A percentile compares a stretch with the other conserved stretches of the same genome.
Evolutionary conservation across 1,140 invertebrate genomes (phyloP).

Genomic region (Trichogramma pretiosum): DNA sequence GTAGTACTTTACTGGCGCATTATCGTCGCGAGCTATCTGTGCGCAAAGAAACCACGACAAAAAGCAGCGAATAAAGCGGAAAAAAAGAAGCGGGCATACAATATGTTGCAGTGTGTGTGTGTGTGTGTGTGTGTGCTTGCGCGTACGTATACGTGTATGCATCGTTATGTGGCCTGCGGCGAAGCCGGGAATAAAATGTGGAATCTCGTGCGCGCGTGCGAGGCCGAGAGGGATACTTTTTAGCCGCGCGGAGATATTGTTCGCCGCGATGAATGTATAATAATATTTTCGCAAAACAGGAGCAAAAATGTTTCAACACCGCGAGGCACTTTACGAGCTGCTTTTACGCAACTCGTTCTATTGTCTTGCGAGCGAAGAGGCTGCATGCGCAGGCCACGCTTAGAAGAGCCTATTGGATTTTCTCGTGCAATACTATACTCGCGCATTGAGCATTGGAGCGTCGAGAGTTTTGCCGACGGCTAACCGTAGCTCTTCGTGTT

Average conservation of each 20-base stretch:
- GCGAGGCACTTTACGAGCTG: too few species aligned
- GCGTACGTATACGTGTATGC: too few species aligned
- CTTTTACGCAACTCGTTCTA: too few species aligned
- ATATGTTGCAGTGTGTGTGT: too few species aligned
- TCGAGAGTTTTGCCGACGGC: conserved; percentile 15
- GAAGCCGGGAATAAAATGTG: neutral
- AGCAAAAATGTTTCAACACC: conserved; percentile 2
- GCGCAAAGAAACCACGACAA: conserved; percentile 8
- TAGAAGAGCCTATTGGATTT: neutral
- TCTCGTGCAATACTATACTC: too few species aligned
- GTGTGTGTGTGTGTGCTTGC: too few species aligned
- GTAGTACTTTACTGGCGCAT: too few species aligned
- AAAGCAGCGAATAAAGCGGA: too few species aligned
- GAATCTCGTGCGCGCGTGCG: neutral
- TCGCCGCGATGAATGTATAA: neutral
- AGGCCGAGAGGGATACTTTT: too few species aligned
- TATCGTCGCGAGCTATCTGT: conserved; percentile 17
- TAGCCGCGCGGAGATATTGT: too few species aligned
- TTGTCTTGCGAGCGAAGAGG: neutral
- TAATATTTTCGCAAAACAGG: conserved; percentile 9
- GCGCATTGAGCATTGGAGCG: too few species aligned
- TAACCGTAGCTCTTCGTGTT: neutral
- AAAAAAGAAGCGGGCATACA: conserved; percentile 5
- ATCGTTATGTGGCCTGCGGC: neutral
- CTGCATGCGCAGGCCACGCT: too few species aligned